phyloP scores from a whole-genome alignment of 1,140 invertebrate species.

The Hyles vespertilio region DNA sequence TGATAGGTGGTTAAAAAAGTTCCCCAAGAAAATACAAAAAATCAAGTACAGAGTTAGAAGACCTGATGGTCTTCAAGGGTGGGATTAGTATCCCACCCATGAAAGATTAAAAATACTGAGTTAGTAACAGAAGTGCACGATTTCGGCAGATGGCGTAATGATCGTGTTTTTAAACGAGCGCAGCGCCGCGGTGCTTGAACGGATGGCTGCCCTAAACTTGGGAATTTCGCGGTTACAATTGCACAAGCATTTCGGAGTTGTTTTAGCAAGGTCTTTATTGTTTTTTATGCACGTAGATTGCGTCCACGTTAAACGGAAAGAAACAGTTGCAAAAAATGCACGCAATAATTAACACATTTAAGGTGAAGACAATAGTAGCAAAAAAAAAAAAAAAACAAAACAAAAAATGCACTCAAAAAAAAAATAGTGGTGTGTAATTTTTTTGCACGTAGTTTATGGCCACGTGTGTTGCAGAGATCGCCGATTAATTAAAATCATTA shows the following conservation, averaged over 20 bases:
- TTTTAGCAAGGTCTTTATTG: slow-evolving; percentile 1
- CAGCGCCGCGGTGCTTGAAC: not conserved
- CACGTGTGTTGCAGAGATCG: too few relatives aligned
- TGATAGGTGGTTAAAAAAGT: too few relatives aligned
- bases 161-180: slow-evolving; percentile 6
- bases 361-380: not conserved
- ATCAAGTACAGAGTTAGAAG: too few relatives aligned
- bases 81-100: not conserved
- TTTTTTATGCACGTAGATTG: not conserved
- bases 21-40: too few relatives aligned
- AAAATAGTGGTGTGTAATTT: not conserved
- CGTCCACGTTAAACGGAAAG: not conserved
- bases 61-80: too few relatives aligned
- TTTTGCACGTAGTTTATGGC: not conserved
- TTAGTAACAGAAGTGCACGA: slow-evolving; percentile 7
- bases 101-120: not conserved
- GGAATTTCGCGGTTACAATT: slow-evolving; percentile 3
- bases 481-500: too few relatives aligned
- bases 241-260: slow-evolving; percentile 1
- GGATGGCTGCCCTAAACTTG: slow-evolving; percentile 4
- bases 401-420: not conserved
- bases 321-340: not conserved
- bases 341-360: not conserved
- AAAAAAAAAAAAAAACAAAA: not conserved
- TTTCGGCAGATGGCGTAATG: slow-evolving; percentile 7